These are phyloP conservation scores for Actias luna DNA, from an alignment of 2,888 invertebrate species.

Conservation along the genomic window DNA sequence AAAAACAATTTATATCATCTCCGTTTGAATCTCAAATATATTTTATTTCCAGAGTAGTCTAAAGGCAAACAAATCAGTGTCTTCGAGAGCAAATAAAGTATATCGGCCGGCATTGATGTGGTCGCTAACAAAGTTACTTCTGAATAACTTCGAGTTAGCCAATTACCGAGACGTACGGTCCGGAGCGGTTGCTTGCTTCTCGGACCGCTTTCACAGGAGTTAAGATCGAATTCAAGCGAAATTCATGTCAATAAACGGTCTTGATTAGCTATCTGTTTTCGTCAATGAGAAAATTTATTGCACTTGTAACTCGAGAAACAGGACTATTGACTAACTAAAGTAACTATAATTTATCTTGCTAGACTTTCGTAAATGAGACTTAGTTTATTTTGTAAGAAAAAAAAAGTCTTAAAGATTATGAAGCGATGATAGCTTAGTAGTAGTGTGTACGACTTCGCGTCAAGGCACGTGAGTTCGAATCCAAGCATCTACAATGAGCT, in stretches of 20 bases:
- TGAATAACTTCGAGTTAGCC: conserved; percentile 7
- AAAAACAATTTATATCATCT: neutral
- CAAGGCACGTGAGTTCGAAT: too few species aligned
- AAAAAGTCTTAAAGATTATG: too few species aligned
- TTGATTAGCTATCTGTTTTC: neutral
- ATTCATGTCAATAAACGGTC: conserved; percentile 1
- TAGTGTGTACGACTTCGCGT: too few species aligned
- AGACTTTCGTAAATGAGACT: too few species aligned
- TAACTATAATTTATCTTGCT: neutral
- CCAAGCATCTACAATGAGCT: too few species aligned
- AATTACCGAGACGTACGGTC: neutral
- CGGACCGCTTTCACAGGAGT: neutral
- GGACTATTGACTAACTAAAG: neutral
- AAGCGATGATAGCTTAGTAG: too few species aligned
- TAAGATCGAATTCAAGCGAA: conserved; percentile 5
- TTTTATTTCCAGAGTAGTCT: neutral
- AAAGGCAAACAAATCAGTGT: neutral
- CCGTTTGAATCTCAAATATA: neutral
- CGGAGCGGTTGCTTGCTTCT: neutral
- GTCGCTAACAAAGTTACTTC: conserved; percentile 7
- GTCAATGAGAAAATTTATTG: neutral
- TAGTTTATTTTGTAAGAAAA: too few species aligned
- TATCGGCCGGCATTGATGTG: neutral
- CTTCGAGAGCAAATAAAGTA: neutral
- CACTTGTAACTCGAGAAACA: neutral